These are phyloP conservation scores for Hemicordylus capensis DNA, from an alignment of 2,113 vertebrate genomes.

Conservation along the genomic window DNA sequence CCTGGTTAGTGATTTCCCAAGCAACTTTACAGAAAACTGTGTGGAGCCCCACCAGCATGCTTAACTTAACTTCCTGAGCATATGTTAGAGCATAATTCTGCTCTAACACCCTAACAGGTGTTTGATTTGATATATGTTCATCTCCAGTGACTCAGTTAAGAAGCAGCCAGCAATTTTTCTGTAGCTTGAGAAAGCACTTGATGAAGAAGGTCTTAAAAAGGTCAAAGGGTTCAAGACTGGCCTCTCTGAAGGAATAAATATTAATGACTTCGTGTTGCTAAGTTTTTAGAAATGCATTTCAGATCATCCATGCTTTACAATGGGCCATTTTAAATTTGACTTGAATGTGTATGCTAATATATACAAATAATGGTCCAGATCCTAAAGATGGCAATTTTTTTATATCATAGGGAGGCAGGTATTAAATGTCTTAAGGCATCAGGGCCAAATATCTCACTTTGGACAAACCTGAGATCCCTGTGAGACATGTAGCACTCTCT, in stretches of 20 bases:
- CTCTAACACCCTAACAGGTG: constrained; percentile 8
- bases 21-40: neutral
- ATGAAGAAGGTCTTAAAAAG: constrained; percentile 5
- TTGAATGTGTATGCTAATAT: neutral
- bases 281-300: neutral
- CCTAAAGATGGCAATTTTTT: neutral
- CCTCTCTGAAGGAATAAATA: neutral
- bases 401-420: neutral
- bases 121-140: constrained; percentile 20
- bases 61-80: neutral
- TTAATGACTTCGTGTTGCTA: neutral
- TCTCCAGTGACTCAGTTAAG: constrained; percentile 15
- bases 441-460: neutral
- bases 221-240: neutral
- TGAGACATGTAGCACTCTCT: constrained; percentile 9
- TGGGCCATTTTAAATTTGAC: neutral
- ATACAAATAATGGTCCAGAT: neutral
- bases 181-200: constrained; percentile 19
- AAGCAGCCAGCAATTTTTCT: constrained; percentile 5
- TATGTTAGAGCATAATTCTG: neutral
- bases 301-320: neutral
- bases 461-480: constrained; percentile 7
- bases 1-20: neutral
- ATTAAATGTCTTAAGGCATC: neutral
- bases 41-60: too few species aligned